These are phyloP conservation scores for Coreoperca whiteheadi DNA, from an alignment of 2,113 vertebrate genomes.

Conservation along the genomic window DNA sequence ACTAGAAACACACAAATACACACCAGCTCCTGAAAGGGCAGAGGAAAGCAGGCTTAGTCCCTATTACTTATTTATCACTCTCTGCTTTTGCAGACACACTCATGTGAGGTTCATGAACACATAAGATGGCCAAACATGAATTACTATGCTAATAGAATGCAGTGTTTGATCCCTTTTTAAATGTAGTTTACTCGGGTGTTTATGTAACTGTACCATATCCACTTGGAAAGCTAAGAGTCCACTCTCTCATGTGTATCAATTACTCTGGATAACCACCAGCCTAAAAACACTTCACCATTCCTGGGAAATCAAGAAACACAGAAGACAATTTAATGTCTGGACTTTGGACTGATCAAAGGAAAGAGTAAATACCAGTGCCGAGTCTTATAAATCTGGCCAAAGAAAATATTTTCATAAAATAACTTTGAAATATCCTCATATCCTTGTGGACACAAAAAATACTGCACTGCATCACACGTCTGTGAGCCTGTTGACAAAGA, in stretches of 20 bases:
- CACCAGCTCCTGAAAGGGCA: constrained; percentile 42
- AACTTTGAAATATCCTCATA: not conserved
- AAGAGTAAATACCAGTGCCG: not conserved
- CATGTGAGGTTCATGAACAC: constrained; percentile 64
- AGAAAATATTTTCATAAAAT: not conserved
- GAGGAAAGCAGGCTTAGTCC: constrained; percentile 47
- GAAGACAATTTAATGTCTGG: constrained; percentile 18
- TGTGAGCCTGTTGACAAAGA: constrained; percentile 18
- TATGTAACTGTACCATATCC: constrained; percentile 58
- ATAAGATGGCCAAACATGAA: constrained; percentile 47
- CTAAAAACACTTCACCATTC: constrained; percentile 19
- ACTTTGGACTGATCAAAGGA: constrained; percentile 28
- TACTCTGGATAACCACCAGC: constrained; percentile 52
- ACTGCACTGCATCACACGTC: not conserved
- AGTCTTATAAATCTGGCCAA: not conserved
- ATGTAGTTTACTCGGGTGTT: constrained; percentile 54
- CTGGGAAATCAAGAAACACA: constrained; percentile 26
- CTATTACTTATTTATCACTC: constrained; percentile 74
- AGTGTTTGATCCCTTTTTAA: constrained; percentile 60
- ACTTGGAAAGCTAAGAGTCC: constrained; percentile 50
- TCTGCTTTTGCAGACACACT: constrained; percentile 58
- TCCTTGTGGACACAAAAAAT: not conserved
- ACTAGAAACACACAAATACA: constrained; percentile 45
- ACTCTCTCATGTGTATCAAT: constrained; percentile 59
- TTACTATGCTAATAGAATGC: constrained; percentile 77